A percentile compares a stretch with the other conserved stretches of the same genome.
These are phyloP conservation scores for Sebastes umbrosus DNA, from an alignment of 2,797 vertebrate species.

Conservation along the genomic window DNA sequence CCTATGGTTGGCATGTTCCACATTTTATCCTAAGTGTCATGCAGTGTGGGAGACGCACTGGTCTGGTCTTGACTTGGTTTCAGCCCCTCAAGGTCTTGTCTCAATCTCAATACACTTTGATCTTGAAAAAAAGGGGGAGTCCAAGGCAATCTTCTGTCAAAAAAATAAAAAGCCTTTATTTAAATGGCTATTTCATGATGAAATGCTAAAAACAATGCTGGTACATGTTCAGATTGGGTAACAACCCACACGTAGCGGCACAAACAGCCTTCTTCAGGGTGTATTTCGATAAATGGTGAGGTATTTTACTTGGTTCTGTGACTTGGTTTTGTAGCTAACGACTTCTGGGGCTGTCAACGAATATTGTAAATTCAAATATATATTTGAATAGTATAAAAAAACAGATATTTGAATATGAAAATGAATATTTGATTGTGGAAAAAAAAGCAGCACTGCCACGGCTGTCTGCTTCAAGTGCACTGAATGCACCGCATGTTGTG, in stretches of 20 bases:
- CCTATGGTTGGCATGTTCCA: neutral
- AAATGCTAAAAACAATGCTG: too few species aligned
- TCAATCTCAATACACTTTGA: neutral
- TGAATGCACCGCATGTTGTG: neutral
- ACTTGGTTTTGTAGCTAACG: neutral
- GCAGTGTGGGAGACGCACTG: neutral
- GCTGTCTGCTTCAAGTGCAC: neutral
- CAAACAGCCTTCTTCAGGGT: neutral
- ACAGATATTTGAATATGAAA: neutral
- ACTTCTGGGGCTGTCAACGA: neutral
- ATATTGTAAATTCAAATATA: too few species aligned
- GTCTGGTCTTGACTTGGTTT: neutral
- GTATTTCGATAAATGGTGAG: neutral
- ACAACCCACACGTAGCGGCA: too few species aligned
- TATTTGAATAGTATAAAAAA: too few species aligned
- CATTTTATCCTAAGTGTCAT: neutral
- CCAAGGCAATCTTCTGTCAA: too few species aligned
- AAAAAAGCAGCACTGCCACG: neutral
- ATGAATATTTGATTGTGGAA: neutral
- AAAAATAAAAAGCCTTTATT: too few species aligned
- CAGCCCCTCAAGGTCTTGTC: neutral
- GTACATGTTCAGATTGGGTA: too few species aligned
- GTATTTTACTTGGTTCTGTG: neutral
- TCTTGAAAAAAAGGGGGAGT: too few species aligned
- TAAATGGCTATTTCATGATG: too few species aligned